Conservation (phyloP, 1,140 invertebrate species). For the Latrodectus geometricus region DNA sequence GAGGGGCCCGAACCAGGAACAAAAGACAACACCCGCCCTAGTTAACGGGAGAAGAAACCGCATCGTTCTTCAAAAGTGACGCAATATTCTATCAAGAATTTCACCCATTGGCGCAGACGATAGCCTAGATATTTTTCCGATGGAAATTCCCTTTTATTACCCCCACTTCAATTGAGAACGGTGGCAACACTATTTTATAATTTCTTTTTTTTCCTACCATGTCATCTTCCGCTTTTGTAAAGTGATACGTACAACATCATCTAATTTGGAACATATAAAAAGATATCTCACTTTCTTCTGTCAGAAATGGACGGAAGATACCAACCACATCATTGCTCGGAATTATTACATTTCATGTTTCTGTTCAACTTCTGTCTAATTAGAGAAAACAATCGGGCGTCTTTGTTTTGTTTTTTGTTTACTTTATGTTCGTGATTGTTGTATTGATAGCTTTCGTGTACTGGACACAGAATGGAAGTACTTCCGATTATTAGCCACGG, state of each 20-base stretch:
- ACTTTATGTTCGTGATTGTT: too few relatives aligned
- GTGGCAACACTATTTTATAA: not conserved
- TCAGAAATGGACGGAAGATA: too few relatives aligned
- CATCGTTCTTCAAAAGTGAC: constrained; percentile 23
- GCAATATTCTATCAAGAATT: constrained; percentile 26
- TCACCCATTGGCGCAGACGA: constrained; percentile 34
- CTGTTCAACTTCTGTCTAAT: too few relatives aligned
- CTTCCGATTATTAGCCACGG: too few relatives aligned
- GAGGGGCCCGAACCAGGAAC: constrained; percentile 45
- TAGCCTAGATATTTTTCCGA: constrained; percentile 46
- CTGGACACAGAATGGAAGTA: too few relatives aligned
- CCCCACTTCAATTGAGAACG: constrained; percentile 26
- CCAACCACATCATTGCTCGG: too few relatives aligned
- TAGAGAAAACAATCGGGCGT: too few relatives aligned
- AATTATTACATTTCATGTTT: too few relatives aligned
- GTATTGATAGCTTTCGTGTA: too few relatives aligned
- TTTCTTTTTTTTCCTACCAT: not conserved
- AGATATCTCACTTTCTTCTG: too few relatives aligned
- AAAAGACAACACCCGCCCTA: constrained; percentile 44
- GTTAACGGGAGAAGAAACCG: constrained; percentile 25
- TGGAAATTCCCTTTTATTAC: constrained; percentile 23
- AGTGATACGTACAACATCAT: constrained; percentile 5
- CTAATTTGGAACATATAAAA: too few relatives aligned
- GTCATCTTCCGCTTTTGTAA: not conserved
- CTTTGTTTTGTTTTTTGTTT: too few relatives aligned